These are phyloP conservation scores for Drosophila parvula DNA, from an alignment of 1,140 invertebrate species.

Conservation along the genomic window DNA sequence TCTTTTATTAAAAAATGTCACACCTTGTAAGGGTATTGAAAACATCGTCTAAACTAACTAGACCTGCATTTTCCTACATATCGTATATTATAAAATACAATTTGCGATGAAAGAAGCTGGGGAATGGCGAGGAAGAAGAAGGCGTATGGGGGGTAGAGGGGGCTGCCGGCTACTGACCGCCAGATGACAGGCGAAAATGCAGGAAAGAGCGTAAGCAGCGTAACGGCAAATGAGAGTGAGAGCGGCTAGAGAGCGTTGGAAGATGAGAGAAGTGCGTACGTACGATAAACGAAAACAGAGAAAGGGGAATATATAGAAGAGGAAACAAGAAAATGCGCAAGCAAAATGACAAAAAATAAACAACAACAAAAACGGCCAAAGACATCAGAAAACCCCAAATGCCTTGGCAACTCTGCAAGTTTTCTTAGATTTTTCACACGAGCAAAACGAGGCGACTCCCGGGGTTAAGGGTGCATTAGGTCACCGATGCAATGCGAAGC, in stretches of 20 bases:
- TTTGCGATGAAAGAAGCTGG: constrained; percentile 19
- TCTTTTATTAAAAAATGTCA: too few relatives aligned
- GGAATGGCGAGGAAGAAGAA: constrained; percentile 4
- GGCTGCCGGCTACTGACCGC: constrained; percentile 70
- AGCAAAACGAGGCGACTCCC: constrained; percentile 10
- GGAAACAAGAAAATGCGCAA: constrained; percentile 31
- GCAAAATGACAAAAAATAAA: constrained; percentile 40
- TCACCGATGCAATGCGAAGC: constrained; percentile 38
- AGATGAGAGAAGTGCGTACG: constrained; percentile 32
- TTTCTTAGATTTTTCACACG: constrained; percentile 20
- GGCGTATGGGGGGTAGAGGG: constrained; percentile 7
- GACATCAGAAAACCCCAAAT: constrained; percentile 18
- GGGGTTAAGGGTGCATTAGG: constrained; percentile 51
- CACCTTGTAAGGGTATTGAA: not conserved
- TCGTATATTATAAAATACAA: constrained; percentile 34
- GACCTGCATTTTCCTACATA: not conserved
- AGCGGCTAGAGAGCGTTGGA: constrained; percentile 25
- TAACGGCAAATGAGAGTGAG: constrained; percentile 25
- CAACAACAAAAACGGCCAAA: constrained; percentile 35
- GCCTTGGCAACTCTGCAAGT: constrained; percentile 26
- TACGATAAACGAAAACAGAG: constrained; percentile 35
- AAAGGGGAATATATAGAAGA: constrained; percentile 21
- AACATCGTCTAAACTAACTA: not conserved
- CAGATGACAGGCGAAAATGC: constrained; percentile 74
- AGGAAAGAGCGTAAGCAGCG: constrained; percentile 20